Evolutionary conservation across 2,797 vertebrate species (phyloP), one percentile per base, ranked within the genome.

Genomic region (Enteromius viviparus): DNA sequence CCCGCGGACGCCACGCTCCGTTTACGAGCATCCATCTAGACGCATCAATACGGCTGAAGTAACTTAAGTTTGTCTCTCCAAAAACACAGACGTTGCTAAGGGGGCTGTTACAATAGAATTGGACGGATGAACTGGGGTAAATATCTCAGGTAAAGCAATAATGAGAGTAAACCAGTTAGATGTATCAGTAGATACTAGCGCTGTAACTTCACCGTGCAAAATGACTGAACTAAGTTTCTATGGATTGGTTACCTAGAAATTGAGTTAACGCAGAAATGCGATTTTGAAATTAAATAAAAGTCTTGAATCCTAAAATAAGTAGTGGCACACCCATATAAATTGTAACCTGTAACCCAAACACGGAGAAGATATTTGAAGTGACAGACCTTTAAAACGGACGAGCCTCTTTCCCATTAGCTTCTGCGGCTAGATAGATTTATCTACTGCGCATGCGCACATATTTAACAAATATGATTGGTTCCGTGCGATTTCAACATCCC

Each of bases 1-100:
- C 93, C 94, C 11, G 93, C 94, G 2, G 91, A 92, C 1, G 90
- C 70, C 0, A 93, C 89, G 9, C 11, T 89, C 26, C 86, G 82
- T 0, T 77, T 34, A 19, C 29, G 55, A 2, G 17, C 4, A 29
- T 82, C 75, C 78, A 75, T 79, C 78, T 72, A 14, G 7, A 12
- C 34, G 23, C 29, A 14, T 40, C 68, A 7, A 69, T 19, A 14
- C 26, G 1, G 66, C 49, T 6, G 29, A 34, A 80, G 42, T 11
- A 34, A 10, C 40, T 42, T 10, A 42, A 8, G 6, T 4, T 4
- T 53, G 23, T 32, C 11, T 17, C 3, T 42, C 26, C 2, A 37
- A 17, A 79, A 68, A 49, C 47, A 53, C 10, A 40, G 6, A 21
- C 34, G 47, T 4, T 58, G 34, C 29, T 53, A 15, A 51, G 4